Percentiles rank a stretch among this genome's conserved stretches.
These are phyloP conservation scores for Papilio gigon DNA, from an alignment of 2,888 invertebrate genomes.

Conservation along the genomic window DNA sequence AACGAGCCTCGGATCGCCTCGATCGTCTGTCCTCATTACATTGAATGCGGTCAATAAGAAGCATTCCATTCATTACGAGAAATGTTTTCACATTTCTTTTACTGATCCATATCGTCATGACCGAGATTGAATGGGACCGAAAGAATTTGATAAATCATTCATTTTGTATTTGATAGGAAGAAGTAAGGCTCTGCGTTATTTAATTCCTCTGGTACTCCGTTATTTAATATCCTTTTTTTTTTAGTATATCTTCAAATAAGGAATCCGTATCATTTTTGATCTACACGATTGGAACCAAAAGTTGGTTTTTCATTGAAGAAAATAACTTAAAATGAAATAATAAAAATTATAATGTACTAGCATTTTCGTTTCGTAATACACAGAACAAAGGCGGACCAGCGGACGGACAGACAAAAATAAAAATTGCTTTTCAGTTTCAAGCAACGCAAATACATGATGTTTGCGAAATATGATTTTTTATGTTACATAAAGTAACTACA, in stretches of 20 bases:
- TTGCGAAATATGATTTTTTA: too few species aligned
- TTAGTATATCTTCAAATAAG: not conserved
- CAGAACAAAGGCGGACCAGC: too few species aligned
- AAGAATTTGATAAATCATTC: not conserved
- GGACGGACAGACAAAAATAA: too few species aligned
- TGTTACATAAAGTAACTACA: too few species aligned
- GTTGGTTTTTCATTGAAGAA: not conserved
- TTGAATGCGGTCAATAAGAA: conserved; percentile 20
- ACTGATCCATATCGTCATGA: not conserved
- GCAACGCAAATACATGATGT: too few species aligned
- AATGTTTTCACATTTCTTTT: conserved; percentile 16
- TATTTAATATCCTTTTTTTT: not conserved
- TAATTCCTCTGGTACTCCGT: not conserved
- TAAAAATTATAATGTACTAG: not conserved
- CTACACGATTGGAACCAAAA: too few species aligned
- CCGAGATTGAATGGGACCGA: not conserved
- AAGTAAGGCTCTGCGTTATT: not conserved
- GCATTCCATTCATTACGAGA: conserved; percentile 4
- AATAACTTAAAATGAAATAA: not conserved
- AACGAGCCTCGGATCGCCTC: too few species aligned
- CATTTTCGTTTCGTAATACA: too few species aligned
- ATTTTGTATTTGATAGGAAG: not conserved
- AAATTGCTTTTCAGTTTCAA: too few species aligned
- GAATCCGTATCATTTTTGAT: too few species aligned
- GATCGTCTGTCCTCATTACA: conserved; percentile 20